Base-by-base conservation (phyloP, 2,797 vertebrate species). In the Cottoperca gobio region DNA sequence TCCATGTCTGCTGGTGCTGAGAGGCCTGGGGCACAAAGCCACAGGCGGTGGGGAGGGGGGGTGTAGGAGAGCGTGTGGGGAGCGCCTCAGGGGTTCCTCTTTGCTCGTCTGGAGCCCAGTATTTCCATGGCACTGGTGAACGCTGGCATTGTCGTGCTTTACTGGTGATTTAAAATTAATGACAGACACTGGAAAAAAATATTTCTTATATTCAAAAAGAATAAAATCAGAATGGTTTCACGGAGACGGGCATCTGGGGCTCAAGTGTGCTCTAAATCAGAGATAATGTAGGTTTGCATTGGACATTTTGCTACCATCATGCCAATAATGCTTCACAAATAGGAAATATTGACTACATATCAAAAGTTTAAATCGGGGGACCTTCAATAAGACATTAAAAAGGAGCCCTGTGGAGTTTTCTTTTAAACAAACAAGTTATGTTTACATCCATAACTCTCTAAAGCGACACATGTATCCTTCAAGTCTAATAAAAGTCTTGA, bases 11-110 rank as follows among this genome's bases (percentile, higher is more conserved):
- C 75, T 19, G 12, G 64, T 65, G 55, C 83, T 67, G 61, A 71
- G 73, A 82, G 83, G 69, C 88, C 83, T 59, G 76, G 85, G 89
- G 90, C 86, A 81, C 82, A 76, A 86, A 89, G 88, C 88, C 86
- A 72, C 79, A 82, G 86, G 88, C 84, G 17, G 82, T 23, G 53
- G 54, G 69, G 58, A 57, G 39, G 59, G 52, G 19, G 49, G 35
- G 49, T 63, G 57, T 19, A 28, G 40, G 40, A 46, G 63, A 73
- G 74, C 71, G 78, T 83, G 73, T 73, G 59, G 74, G 70, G 69
- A 84, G 53, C 11, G 53, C 83, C 70, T 78, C 49, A 60, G 84
- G 88, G 76, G 71, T 88, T 76, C 83, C 76, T 55, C 65, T 76
- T 70, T 78, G 49, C 73, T 67, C 54, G 65, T 83, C 62, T 82